Conservation (phyloP, 2,888 invertebrate species). For the Notodonta dromedarius region DNA sequence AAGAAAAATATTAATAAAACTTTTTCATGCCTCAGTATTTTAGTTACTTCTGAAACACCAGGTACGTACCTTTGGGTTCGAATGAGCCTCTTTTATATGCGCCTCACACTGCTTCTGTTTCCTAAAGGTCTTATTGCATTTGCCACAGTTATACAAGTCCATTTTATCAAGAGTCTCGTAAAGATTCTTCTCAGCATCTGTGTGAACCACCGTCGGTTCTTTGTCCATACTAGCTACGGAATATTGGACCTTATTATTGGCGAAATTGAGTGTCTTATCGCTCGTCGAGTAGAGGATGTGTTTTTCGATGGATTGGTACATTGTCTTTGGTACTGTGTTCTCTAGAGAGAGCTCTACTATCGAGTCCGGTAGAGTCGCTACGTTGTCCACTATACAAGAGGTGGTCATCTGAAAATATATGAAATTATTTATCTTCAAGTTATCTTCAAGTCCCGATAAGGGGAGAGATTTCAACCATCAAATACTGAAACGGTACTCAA, state of each 20-base stretch:
- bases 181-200: constrained; percentile 57
- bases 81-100: constrained; percentile 85
- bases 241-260: constrained; percentile 68
- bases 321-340: constrained; percentile 72
- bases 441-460: too few relatives aligned
- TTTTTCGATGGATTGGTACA: constrained; percentile 75
- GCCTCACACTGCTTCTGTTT: constrained; percentile 86
- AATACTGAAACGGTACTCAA: too few relatives aligned
- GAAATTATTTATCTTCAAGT: background rate
- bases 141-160: constrained; percentile 66
- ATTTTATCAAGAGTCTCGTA: constrained; percentile 67
- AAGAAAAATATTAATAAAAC: too few relatives aligned
- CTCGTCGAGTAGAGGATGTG: constrained; percentile 67
- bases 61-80: constrained; percentile 52
- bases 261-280: constrained; percentile 65
- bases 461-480: too few relatives aligned
- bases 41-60: too few relatives aligned
- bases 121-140: constrained; percentile 84
- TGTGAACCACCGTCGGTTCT: constrained; percentile 36
- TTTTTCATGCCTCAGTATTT: too few relatives aligned
- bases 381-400: constrained; percentile 77
- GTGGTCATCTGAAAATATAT: constrained; percentile 67
- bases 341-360: constrained; percentile 78
- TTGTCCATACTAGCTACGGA: constrained; percentile 70
- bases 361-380: constrained; percentile 71